phyloP scores from a whole-genome alignment of 1,140 invertebrate species.

The Phthorimaea operculella region DNA sequence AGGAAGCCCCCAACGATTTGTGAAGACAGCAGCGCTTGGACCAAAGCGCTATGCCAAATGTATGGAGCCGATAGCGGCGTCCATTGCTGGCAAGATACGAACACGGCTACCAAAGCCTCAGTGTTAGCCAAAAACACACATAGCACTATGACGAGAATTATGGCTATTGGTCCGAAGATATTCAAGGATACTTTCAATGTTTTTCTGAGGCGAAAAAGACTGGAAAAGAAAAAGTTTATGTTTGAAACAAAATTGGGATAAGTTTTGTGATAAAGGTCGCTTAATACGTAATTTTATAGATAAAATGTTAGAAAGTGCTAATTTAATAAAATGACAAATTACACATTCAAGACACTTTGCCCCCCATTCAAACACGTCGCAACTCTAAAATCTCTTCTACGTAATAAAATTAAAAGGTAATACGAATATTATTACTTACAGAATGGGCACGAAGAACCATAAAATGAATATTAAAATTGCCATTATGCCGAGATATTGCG shows the following conservation, averaged over 20 bases:
- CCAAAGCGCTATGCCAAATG: constrained; percentile 52
- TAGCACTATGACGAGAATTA: constrained; percentile 36
- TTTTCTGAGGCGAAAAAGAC: constrained; percentile 47
- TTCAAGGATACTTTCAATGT: constrained; percentile 40
- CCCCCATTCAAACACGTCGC: neutral
- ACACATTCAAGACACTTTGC: no score
- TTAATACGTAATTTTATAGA: no score
- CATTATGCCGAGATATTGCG: constrained; percentile 61
- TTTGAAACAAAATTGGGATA: neutral
- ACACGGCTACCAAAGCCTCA: constrained; percentile 23
- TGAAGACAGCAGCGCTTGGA: constrained; percentile 50
- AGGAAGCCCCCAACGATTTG: constrained; percentile 49
- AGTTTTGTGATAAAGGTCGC: no score
- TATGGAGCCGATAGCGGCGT: constrained; percentile 34
- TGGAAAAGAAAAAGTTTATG: constrained; percentile 21
- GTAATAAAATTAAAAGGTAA: constrained; percentile 5
- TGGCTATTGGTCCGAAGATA: constrained; percentile 29
- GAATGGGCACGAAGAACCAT: constrained; percentile 62
- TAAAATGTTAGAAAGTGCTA: no score
- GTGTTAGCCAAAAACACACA: constrained; percentile 41
- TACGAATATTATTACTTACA: constrained; percentile 46
- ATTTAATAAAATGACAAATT: no score
- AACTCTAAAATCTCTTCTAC: neutral
- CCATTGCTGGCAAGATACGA: constrained; percentile 49
- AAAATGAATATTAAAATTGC: constrained; percentile 61